phyloP scores from a whole-genome alignment of 2,113 vertebrate genomes.

The Ictalurus punctatus region DNA sequence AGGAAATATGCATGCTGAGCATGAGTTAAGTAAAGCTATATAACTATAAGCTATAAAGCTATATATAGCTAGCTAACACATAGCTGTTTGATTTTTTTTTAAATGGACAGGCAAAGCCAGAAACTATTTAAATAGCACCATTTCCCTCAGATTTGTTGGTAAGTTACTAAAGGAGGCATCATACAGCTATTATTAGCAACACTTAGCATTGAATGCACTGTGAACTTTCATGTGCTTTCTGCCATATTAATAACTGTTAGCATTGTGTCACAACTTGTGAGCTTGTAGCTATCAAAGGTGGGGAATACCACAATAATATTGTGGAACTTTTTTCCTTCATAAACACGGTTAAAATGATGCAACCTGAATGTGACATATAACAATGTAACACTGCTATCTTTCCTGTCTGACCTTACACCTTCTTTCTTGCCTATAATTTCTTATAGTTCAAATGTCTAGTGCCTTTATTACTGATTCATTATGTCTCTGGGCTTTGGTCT shows the following conservation, averaged over 20 bases:
- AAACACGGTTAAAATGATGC: background rate
- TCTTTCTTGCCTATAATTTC: conserved; percentile 3
- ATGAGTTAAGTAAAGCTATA: background rate
- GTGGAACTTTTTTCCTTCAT: background rate
- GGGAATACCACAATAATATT: background rate
- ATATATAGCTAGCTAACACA: background rate
- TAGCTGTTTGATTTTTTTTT: background rate
- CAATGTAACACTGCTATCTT: conserved; percentile 9
- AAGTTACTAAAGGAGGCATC: background rate
- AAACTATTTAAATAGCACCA: background rate
- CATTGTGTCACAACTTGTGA: background rate
- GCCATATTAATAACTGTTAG: background rate
- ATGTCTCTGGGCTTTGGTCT: conserved; percentile 11
- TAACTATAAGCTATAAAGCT: too few relatives aligned
- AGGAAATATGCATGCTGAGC: background rate
- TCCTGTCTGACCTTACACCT: background rate
- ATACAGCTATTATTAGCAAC: background rate
- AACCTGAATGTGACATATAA: background rate
- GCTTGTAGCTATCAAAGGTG: background rate
- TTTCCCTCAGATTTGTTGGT: background rate
- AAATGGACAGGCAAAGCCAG: background rate
- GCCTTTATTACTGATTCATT: conserved; percentile 12
- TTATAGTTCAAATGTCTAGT: conserved; percentile 9
- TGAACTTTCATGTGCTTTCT: background rate
- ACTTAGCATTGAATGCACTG: background rate